These are phyloP conservation scores for Eclectus roratus DNA, from an alignment of 2,113 vertebrate species.

Conservation along the genomic window DNA sequence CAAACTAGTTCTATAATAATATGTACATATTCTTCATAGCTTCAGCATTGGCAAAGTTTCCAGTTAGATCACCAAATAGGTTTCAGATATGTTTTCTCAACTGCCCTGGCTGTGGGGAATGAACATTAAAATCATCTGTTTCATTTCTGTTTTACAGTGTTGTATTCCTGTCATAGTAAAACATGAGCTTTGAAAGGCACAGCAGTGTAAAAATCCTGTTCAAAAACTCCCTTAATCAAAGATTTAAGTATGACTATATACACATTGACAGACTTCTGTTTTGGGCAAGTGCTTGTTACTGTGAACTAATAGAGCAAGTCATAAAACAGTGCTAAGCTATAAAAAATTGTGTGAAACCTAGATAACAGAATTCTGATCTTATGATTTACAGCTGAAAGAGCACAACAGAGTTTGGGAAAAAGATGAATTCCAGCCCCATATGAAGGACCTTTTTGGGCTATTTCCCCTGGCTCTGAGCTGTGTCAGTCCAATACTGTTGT, in stretches of 20 bases:
- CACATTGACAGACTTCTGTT: not conserved
- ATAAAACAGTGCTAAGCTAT: not conserved
- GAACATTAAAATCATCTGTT: not conserved
- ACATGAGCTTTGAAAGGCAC: not conserved
- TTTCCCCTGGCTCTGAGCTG: not conserved
- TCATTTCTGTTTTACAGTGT: not conserved
- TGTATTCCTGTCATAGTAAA: not conserved
- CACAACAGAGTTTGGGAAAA: not conserved
- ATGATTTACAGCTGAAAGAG: not conserved
- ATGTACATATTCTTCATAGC: not conserved
- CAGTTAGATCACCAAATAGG: not conserved
- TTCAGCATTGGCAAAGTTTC: not conserved
- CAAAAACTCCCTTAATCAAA: not conserved
- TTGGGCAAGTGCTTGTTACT: not conserved
- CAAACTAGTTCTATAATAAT: not conserved
- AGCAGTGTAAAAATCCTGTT: not conserved
- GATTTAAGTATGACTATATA: not conserved
- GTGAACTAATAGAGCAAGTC: not conserved
- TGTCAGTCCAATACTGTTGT: not conserved
- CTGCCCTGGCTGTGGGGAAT: not conserved
- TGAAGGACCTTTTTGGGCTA: not conserved
- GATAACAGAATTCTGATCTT: not conserved
- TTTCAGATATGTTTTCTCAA: not conserved
- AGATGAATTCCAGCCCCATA: not conserved
- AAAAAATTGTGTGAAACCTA: not conserved